Base-by-base conservation (phyloP, 2,113 vertebrate genomes). In the Hoplias malabaricus region DNA sequence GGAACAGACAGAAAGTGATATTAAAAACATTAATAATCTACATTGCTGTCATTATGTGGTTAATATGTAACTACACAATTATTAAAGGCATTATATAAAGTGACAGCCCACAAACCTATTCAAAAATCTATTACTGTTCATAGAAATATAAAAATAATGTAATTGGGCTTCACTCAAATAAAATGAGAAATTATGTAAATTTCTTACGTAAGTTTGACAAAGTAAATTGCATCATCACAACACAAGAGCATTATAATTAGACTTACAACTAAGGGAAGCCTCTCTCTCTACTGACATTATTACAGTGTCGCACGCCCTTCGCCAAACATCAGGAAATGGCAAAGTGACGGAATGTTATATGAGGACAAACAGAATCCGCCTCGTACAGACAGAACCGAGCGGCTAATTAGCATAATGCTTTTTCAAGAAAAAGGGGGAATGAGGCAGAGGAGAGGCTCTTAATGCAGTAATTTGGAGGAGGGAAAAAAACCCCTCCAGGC, bases 321-420 rank as follows among this genome's bases (percentile, higher is more conserved):
- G 36, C 31, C 21, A 11, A 63, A 36, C 59, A 63, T n/a, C 56
- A 46, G 40, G 40, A 73, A n/a, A 13, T 9, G 21, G 19, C 27
- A 25, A 12, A 63, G 33, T 74, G 43, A 34, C 42, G 65, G 5
- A 33, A 0, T 61, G 14, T 33, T 21, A 36, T 31, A 46, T 61
- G 19, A 50, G 40, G 29, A 42, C 21, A 50, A 42, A 73, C 21
- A 54, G 21, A 34, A 53, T 66, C 61, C 25, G 42, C 21, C 48
- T 53, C 10, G 10, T 11, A 40, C 21, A 38, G 63, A 36, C 59
- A 63, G 19, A 75, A 50, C 38, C 4, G 21, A 25, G 59, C 76
- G 53, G 31, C 13, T 23, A 40, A 63, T 80, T 75, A 69, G 42
- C 54, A 69, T 69, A 42, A 63, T 50, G 61, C 29, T 65, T 23